phyloP scores from a whole-genome alignment of 1,140 invertebrate genomes.

The Pseudomyrmex gracilis region DNA sequence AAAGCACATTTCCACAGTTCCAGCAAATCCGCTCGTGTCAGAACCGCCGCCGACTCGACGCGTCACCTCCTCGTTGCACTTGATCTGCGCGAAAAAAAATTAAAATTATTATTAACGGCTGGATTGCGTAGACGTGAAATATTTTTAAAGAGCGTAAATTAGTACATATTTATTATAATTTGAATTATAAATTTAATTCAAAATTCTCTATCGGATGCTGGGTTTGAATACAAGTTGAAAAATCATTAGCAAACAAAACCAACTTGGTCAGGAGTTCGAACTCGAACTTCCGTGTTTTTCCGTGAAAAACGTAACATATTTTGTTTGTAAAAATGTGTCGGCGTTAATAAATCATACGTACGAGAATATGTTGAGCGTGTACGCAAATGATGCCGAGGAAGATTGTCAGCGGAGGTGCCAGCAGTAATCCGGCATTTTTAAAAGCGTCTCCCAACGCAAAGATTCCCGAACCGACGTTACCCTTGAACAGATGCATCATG shows the following conservation, averaged over 20 bases:
- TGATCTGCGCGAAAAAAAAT: slow-evolving; percentile 85
- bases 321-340: background rate
- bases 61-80: slow-evolving; percentile 89
- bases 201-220: too few species aligned
- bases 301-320: background rate
- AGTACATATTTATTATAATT: too few species aligned
- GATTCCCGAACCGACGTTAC: slow-evolving; percentile 91
- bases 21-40: slow-evolving; percentile 89
- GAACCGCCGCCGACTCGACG: slow-evolving; percentile 83
- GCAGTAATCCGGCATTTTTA: slow-evolving; percentile 90
- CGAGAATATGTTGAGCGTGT: slow-evolving; percentile 90
- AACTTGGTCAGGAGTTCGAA: too few species aligned
- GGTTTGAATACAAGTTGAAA: too few species aligned
- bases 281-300: too few species aligned
- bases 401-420: slow-evolving; percentile 88
- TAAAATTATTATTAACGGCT: background rate
- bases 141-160: too few species aligned
- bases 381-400: slow-evolving; percentile 90
- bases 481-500: slow-evolving; percentile 91
- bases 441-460: slow-evolving; percentile 92
- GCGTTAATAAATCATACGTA: slow-evolving; percentile 81
- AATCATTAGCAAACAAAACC: too few species aligned
- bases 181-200: too few species aligned
- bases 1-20: slow-evolving; percentile 92
- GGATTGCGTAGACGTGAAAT: background rate